phyloP scores from a whole-genome alignment of 1,140 invertebrate genomes.

The Cataglyphis hispanica region DNA sequence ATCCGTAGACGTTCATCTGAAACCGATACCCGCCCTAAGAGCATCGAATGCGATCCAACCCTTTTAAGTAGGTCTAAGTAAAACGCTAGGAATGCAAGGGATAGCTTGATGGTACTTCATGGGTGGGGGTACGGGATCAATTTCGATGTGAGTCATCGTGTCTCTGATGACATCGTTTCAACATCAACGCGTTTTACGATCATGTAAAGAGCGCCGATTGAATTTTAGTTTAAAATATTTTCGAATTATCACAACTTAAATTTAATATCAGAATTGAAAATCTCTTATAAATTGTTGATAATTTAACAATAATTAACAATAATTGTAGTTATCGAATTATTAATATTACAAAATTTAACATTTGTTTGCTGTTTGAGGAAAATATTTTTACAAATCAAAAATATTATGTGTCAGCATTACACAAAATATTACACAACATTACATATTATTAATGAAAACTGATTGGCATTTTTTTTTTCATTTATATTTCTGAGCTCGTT shows the following conservation, averaged over 20 bases:
- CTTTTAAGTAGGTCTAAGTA: slow-evolving; percentile 78
- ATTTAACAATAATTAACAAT: neutral
- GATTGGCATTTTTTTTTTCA: neutral
- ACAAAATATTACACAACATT: neutral
- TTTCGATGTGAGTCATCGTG: slow-evolving; percentile 72
- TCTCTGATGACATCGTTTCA: slow-evolving; percentile 14
- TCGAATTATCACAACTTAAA: neutral
- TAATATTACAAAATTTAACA: neutral
- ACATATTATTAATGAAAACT: neutral
- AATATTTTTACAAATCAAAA: neutral
- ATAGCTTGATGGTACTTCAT: slow-evolving; percentile 68
- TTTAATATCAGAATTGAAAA: neutral
- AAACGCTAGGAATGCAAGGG: slow-evolving; percentile 78
- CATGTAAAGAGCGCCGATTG: neutral
- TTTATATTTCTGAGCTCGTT: neutral
- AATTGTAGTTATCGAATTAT: neutral
- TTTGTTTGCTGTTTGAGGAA: too few species aligned
- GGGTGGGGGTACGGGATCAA: slow-evolving; percentile 65
- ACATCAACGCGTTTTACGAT: slow-evolving; percentile 21
- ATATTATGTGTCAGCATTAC: too few species aligned
- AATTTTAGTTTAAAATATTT: neutral
- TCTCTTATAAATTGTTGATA: neutral
- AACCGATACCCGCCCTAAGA: slow-evolving; percentile 74
- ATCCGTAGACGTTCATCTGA: slow-evolving; percentile 48
- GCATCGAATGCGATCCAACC: slow-evolving; percentile 74